Conservation (phyloP, 1,140 invertebrate genomes). For the Diplogasteroides magnus region DNA sequence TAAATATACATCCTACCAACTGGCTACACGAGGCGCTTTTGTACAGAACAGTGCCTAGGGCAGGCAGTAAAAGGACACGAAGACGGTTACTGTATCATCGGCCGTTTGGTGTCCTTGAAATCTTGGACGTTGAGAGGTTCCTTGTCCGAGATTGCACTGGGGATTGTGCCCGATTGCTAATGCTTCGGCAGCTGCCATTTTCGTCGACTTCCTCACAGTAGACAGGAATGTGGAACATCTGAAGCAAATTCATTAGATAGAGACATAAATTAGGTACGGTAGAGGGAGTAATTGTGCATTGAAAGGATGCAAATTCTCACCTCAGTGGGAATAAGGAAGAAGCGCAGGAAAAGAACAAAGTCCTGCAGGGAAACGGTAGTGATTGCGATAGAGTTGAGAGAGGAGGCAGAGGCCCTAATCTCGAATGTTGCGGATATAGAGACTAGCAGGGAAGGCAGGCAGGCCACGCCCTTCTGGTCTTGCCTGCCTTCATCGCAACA, state of each 20-base stretch:
- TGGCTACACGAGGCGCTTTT: background rate
- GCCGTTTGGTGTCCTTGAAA: background rate
- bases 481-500: too few relatives aligned
- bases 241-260: background rate
- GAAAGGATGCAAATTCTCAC: background rate
- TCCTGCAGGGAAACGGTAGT: background rate
- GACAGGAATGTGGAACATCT: background rate
- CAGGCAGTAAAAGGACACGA: background rate
- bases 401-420: background rate
- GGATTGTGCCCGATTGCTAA: background rate
- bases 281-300: background rate
- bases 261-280: background rate
- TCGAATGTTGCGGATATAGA: too few relatives aligned
- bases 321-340: background rate
- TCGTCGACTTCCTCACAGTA: background rate
- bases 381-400: background rate
- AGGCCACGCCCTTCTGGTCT: too few relatives aligned
- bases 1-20: background rate
- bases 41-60: too few relatives aligned
- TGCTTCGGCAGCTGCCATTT: background rate
- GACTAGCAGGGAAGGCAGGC: too few relatives aligned
- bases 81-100: background rate
- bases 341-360: background rate
- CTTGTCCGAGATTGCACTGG: background rate
- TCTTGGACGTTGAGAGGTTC: background rate